These are phyloP conservation scores for Melierax canorus DNA, from an alignment of 2,113 vertebrate genomes.

Conservation along the genomic window DNA sequence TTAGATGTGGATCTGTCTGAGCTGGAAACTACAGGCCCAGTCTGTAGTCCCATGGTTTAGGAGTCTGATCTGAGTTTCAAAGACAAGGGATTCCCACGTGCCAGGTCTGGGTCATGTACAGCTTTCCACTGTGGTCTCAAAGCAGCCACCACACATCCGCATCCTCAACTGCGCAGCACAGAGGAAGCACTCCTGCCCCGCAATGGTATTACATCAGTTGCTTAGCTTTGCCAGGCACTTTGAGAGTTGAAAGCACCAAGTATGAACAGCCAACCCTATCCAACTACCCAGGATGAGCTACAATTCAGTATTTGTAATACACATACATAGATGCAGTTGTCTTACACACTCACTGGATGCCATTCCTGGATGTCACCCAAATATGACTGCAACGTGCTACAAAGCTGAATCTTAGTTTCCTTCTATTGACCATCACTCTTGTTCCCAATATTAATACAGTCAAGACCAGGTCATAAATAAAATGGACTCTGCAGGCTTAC, in stretches of 20 bases:
- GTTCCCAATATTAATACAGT: neutral
- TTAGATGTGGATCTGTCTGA: neutral
- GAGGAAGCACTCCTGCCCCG: neutral
- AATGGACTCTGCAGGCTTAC: neutral
- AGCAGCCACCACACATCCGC: neutral
- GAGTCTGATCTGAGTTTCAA: neutral
- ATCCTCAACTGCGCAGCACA: neutral
- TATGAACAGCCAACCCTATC: neutral
- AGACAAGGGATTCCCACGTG: neutral
- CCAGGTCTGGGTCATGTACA: neutral
- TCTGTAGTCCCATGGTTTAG: neutral
- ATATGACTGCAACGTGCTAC: fast-evolving
- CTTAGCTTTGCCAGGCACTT: neutral
- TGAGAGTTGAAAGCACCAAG: neutral
- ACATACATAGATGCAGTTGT: fast-evolving
- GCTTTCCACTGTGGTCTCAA: neutral
- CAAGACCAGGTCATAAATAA: neutral
- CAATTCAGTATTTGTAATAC: neutral
- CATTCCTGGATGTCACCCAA: neutral
- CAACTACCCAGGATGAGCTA: neutral
- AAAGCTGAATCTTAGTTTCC: neutral
- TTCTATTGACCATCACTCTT: neutral
- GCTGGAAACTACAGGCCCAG: neutral
- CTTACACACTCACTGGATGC: neutral
- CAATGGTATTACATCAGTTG: fast-evolving